Evolutionary conservation across 2,888 invertebrate species (phyloP).

Genomic region (Sesamia inferens): DNA sequence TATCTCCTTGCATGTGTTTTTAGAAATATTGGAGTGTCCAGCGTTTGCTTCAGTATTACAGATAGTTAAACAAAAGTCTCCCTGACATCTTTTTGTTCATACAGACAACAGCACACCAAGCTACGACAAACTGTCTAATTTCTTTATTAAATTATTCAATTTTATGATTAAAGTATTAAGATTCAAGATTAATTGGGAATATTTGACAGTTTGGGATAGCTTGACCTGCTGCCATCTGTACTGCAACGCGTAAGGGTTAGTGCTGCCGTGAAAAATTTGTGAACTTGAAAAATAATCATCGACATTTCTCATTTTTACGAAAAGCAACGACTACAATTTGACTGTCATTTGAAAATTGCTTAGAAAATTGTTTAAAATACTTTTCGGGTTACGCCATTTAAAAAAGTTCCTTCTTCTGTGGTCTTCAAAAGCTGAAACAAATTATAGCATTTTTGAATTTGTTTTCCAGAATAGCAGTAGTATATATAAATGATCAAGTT

Average conservation of each 20-base stretch:
- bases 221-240: neutral
- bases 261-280: neutral
- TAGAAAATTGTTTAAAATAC: slow-evolving; percentile 33
- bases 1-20: neutral
- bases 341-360: slow-evolving; percentile 3
- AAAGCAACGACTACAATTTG: slow-evolving; percentile 6
- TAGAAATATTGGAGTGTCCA: neutral
- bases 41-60: neutral
- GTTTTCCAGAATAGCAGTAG: neutral
- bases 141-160: too few relatives aligned
- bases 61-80: neutral
- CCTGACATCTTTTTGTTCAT: neutral
- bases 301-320: neutral
- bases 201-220: too few relatives aligned
- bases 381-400: slow-evolving; percentile 42
- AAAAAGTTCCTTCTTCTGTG: slow-evolving; percentile 49
- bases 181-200: too few relatives aligned
- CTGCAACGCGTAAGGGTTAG: neutral
- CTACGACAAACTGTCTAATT: too few relatives aligned
- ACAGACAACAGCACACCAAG: too few relatives aligned
- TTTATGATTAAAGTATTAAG: too few relatives aligned
- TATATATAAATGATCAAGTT: too few relatives aligned
- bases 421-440: slow-evolving; percentile 48
- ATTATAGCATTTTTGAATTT: neutral
- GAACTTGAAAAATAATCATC: neutral